Conservation (phyloP, 1,140 invertebrate genomes). For the Sycophila sp. region DNA sequence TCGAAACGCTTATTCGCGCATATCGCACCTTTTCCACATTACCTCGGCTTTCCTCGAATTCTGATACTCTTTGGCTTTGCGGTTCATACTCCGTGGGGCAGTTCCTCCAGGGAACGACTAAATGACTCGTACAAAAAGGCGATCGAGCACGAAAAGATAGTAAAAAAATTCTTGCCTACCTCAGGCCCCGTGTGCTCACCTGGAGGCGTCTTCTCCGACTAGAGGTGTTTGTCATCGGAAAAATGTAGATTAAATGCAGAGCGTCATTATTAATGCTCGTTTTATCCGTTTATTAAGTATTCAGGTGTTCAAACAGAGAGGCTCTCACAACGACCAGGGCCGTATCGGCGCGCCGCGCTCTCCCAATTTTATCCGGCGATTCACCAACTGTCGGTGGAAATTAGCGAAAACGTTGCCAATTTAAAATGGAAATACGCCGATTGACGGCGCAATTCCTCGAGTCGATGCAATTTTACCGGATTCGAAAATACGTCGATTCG, state of each 20-base stretch:
- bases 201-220: slow-evolving; percentile 56
- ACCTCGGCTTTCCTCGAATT: slow-evolving; percentile 48
- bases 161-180: slow-evolving; percentile 5
- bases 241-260: slow-evolving; percentile 63
- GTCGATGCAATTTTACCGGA: too few species aligned
- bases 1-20: too few species aligned
- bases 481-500: too few species aligned
- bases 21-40: too few species aligned
- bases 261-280: slow-evolving; percentile 66
- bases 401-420: too few species aligned
- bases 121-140: not conserved
- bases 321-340: slow-evolving; percentile 49
- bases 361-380: too few species aligned
- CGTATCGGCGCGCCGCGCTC: slow-evolving; percentile 11
- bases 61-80: slow-evolving; percentile 43
- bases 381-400: too few species aligned
- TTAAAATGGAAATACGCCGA: too few species aligned
- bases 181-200: slow-evolving; percentile 41
- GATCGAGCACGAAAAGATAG: not conserved
- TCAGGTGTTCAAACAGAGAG: slow-evolving; percentile 65
- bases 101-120: too few species aligned
- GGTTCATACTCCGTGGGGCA: slow-evolving; percentile 48
- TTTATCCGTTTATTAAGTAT: slow-evolving; percentile 68
- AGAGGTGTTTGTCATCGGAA: slow-evolving; percentile 58
- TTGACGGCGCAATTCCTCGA: too few species aligned